These are phyloP conservation scores for Deilephila elpenor DNA, from an alignment of 2,888 invertebrate genomes.

Conservation along the genomic window DNA sequence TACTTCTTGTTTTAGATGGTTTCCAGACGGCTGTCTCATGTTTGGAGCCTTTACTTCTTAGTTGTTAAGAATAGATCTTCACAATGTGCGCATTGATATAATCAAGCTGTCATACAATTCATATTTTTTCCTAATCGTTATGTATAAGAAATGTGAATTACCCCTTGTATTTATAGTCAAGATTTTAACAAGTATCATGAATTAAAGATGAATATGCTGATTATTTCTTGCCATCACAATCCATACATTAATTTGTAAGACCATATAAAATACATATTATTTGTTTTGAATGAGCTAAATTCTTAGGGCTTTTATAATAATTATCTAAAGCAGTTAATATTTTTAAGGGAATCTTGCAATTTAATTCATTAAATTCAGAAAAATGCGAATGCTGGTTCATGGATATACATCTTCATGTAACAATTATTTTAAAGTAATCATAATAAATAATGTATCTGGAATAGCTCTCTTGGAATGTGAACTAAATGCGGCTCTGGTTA, in stretches of 20 bases:
- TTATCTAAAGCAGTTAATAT: too few species aligned
- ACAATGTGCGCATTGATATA: neutral
- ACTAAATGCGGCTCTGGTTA: neutral
- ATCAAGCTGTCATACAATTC: neutral
- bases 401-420: too few species aligned
- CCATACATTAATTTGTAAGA: neutral
- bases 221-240: slow-evolving; percentile 9
- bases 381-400: too few species aligned
- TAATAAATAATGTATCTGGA: too few species aligned
- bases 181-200: neutral
- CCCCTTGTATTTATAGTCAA: neutral
- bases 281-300: too few species aligned
- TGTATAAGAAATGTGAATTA: too few species aligned
- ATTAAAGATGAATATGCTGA: neutral
- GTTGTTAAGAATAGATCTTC: neutral
- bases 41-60: neutral
- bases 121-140: too few species aligned
- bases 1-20: neutral
- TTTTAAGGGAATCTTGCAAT: too few species aligned
- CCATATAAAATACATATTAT: too few species aligned
- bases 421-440: too few species aligned
- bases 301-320: too few species aligned
- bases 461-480: slow-evolving; percentile 1
- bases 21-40: neutral
- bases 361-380: too few species aligned